Percentiles rank a stretch among this genome's conserved stretches.
phyloP scores from a whole-genome alignment of 2,888 invertebrate species.

The Orgyia antiqua region DNA sequence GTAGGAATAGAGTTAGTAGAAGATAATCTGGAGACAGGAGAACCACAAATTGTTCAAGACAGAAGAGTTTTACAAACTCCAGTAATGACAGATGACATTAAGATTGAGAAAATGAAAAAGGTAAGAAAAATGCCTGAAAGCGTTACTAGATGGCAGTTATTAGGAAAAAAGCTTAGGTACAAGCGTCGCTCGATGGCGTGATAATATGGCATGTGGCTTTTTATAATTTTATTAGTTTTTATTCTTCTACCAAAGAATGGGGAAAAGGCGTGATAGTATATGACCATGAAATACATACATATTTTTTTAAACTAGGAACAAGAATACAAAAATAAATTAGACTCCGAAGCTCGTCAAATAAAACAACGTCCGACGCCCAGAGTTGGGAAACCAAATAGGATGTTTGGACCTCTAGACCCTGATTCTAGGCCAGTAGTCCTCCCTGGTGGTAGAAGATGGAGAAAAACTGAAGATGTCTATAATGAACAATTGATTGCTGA shows the following conservation, averaged over 20 bases:
- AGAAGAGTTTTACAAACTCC: slow-evolving; percentile 23
- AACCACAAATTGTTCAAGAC: slow-evolving; percentile 25
- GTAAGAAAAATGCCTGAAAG: no score
- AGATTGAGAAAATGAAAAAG: slow-evolving; percentile 55
- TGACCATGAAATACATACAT: no score
- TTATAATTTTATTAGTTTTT: no score
- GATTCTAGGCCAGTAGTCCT: slow-evolving; percentile 84
- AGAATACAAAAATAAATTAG: slow-evolving; percentile 62
- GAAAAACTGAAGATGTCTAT: slow-evolving; percentile 90
- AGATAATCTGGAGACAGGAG: slow-evolving; percentile 33
- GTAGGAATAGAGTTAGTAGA: slow-evolving; percentile 15
- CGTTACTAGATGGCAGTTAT: no score
- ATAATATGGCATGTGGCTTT: no score
- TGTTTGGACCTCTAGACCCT: slow-evolving; percentile 80
- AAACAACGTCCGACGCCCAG: slow-evolving; percentile 71
- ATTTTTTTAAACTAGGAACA: slow-evolving; percentile 37
- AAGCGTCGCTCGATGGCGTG: no score
- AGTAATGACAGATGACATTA: slow-evolving; percentile 37
- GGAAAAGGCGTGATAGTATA: no score
- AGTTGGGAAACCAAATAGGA: slow-evolving; percentile 52
- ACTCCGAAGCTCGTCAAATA: slow-evolving; percentile 59
- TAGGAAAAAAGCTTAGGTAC: no score
- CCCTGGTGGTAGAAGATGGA: slow-evolving; percentile 88
- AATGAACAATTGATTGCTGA: slow-evolving; percentile 93
- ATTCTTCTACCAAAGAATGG: no score